Evolutionary conservation across 2,888 invertebrate species (phyloP).

Genomic region (Colletes collaris): DNA sequence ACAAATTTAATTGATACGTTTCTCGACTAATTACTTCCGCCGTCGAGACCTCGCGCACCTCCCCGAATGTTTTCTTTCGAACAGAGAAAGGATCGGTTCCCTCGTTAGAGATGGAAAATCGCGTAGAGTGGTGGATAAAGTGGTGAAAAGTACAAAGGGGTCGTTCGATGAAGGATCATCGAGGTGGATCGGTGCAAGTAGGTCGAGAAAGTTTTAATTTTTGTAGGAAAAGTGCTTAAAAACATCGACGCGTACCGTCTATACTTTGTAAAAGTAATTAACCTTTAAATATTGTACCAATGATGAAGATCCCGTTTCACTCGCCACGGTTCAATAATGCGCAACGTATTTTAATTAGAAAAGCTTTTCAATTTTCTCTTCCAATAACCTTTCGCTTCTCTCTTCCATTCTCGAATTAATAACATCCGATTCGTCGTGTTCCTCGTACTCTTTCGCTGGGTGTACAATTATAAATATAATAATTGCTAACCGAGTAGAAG

Average conservation of each 20-base stretch:
- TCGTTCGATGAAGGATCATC: conserved; percentile 40
- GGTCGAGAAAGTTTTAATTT: conserved; percentile 1
- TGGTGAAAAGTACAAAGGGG: conserved; percentile 4
- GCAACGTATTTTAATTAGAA: conserved; percentile 15
- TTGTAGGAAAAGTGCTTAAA: not conserved
- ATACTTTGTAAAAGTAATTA: not conserved
- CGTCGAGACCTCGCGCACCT: not conserved
- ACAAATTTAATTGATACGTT: conserved; percentile 46
- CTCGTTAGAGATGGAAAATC: too few species aligned
- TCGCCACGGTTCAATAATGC: not conserved
- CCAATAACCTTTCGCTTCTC: not conserved
- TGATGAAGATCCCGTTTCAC: not conserved
- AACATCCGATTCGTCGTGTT: not conserved
- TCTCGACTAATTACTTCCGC: conserved; percentile 15
- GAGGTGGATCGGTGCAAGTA: conserved; percentile 27
- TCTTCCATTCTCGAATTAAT: not conserved
- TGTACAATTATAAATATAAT: conserved; percentile 9
- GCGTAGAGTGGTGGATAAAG: not conserved
- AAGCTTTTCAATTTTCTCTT: not conserved
- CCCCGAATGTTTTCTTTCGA: not conserved
- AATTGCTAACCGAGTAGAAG: not conserved
- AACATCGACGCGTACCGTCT: not conserved
- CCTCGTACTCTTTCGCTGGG: not conserved
- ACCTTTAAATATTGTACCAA: not conserved
- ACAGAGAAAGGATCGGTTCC: not conserved